Percentiles rank a stretch among this genome's conserved stretches.
These are phyloP conservation scores for Polyommatus icarus DNA, from an alignment of 2,888 invertebrate species.

Conservation along the genomic window DNA sequence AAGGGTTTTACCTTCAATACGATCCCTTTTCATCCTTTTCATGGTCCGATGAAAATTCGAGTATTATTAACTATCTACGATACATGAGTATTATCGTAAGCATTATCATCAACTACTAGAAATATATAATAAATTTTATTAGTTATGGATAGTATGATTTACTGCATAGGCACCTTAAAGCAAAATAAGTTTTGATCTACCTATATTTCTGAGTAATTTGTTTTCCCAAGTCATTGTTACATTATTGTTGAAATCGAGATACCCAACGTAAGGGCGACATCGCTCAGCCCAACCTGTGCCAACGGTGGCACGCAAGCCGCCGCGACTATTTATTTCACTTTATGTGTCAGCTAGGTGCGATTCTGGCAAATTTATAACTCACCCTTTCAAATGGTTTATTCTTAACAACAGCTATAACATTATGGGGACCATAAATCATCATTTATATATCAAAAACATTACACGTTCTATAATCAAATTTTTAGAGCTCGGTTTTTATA, in stretches of 20 bases:
- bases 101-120: background rate
- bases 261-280: slow-evolving; percentile 51
- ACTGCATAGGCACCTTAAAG: no score
- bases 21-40: slow-evolving; percentile 6
- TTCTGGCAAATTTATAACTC: slow-evolving; percentile 49
- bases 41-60: background rate
- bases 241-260: slow-evolving; percentile 32
- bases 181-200: background rate
- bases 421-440: slow-evolving; percentile 24
- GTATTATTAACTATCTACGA: background rate
- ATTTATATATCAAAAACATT: background rate
- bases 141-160: no score
- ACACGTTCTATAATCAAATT: background rate
- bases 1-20: background rate
- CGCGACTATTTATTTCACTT: slow-evolving; percentile 64
- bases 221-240: background rate
- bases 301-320: slow-evolving; percentile 51
- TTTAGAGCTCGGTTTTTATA: background rate
- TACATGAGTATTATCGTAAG: no score
- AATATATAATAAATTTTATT: background rate
- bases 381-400: slow-evolving; percentile 46
- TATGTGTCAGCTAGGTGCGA: slow-evolving; percentile 55
- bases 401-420: slow-evolving; percentile 36
- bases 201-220: background rate
- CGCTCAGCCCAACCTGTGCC: slow-evolving; percentile 38